Evolutionary conservation across 2,113 vertebrate genomes (phyloP), one percentile per base, ranked within the genome.

Genomic region (Arizona elegans): DNA sequence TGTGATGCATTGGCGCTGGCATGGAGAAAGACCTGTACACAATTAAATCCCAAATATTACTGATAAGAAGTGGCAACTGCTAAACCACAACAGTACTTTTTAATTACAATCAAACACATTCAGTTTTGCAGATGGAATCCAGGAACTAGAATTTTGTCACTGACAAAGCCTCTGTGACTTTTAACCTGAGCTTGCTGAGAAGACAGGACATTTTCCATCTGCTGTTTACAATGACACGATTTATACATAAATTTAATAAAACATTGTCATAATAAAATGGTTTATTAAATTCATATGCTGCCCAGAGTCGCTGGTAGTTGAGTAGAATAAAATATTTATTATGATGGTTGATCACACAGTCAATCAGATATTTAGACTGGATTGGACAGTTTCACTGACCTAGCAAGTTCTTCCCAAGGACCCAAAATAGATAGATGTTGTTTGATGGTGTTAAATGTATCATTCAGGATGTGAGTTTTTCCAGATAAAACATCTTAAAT

Each of bases 1-100:
- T 96, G 96, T 96, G 96, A 93, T 96, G 95, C 92, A 96, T 96
- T 97, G 93, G 17, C 94, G 96, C 95, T 94, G 94, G 17, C 93
- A 47, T 2, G n/a, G 92, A 86, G 21, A 47, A 0, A 0, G 3
- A 91, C 47, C 15, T 43, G 54, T 23, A 65, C 52, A 43, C 15
- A 95, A 43, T 81, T 89, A 94, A 94, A 26, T 91, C 62, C 93
- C 0, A 0, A 92, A 91, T 62, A 92, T 89, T 94, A 92, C 91
- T 93, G 29, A 52, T 24, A 92, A 95, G 92, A 94, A 96, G 90
- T 62, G 88, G 94, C 94, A 87, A 58, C 43, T 93, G 47, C 87
- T 94, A 91, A 93, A 91, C 81, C 90, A 90, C 92, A 91, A 95
- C 91, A 85, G 88, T 92, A 90, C 52, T 2, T 94, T 96, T 95